Evolutionary conservation across 2,888 invertebrate genomes (phyloP).

Genomic region (Lymantria monacha): DNA sequence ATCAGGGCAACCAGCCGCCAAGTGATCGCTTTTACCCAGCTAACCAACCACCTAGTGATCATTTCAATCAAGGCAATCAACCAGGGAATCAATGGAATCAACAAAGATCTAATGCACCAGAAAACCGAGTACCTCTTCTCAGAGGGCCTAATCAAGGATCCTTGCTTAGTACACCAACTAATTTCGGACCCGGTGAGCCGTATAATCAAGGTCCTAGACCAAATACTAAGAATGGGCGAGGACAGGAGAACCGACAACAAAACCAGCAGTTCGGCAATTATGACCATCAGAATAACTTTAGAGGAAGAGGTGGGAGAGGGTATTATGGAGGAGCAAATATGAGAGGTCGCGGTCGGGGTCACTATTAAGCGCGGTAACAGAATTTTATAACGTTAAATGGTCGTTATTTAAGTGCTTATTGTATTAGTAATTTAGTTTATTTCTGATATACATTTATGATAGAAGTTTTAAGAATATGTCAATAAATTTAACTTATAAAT

Average conservation of each 20-base stretch:
- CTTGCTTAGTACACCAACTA: constrained; percentile 7
- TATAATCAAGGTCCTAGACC: constrained; percentile 43
- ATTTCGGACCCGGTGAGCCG: constrained; percentile 17
- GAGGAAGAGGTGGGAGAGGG: constrained; percentile 49
- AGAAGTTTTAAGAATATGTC: constrained; percentile 4
- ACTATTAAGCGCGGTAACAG: constrained; percentile 10
- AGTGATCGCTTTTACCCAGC: neutral
- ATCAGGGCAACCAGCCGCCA: neutral
- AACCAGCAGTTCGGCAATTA: constrained; percentile 39
- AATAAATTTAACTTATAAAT: neutral
- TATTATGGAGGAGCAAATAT: constrained; percentile 37
- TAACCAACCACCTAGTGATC: neutral
- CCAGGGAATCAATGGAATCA: constrained; percentile 1
- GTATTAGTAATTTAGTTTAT: neutral
- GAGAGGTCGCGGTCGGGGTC: constrained; percentile 55
- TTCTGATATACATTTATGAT: neutral
- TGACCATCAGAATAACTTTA: constrained; percentile 31
- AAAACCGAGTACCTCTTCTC: constrained; percentile 11
- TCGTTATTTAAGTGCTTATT: neutral
- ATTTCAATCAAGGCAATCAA: constrained; percentile 2
- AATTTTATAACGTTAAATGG: neutral
- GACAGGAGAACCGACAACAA: constrained; percentile 31
- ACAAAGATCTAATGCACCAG: neutral
- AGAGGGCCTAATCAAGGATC: constrained; percentile 7
- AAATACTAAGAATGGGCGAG: constrained; percentile 47